A percentile compares a stretch with the other conserved stretches of the same genome.
Conservation (phyloP, 1,140 invertebrate genomes). For the Matsumurasca onukii region DNA sequence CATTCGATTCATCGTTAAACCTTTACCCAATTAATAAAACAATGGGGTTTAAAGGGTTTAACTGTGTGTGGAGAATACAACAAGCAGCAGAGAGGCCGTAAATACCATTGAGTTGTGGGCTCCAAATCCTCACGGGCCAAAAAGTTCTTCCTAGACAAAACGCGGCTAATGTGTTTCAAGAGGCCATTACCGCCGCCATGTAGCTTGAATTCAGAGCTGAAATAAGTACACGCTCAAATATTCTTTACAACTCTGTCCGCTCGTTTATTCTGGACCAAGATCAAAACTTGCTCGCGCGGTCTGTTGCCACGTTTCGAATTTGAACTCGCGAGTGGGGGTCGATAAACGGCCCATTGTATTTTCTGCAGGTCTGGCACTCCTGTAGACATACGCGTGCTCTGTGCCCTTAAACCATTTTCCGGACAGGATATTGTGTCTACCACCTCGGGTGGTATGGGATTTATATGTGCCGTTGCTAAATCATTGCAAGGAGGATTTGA, state of each 20-base stretch:
- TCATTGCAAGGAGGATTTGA: too few relatives aligned
- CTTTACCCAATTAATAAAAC: neutral
- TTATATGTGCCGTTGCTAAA: too few relatives aligned
- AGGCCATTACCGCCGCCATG: neutral
- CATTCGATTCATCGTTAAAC: too few relatives aligned
- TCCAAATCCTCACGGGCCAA: neutral
- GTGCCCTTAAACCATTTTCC: too few relatives aligned
- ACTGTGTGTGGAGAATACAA: neutral
- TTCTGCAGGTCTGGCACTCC: too few relatives aligned
- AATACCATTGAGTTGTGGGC: neutral
- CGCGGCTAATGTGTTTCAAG: neutral
- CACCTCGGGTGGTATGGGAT: too few relatives aligned
- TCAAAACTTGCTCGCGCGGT: neutral
- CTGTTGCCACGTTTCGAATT: neutral
- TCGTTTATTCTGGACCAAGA: neutral
- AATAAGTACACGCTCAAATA: neutral
- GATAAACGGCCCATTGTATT: too few relatives aligned
- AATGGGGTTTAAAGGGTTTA: neutral
- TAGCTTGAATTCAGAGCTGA: neutral
- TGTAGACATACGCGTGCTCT: too few relatives aligned
- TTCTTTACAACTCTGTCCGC: neutral
- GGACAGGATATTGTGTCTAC: too few relatives aligned
- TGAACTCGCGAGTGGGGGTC: neutral
- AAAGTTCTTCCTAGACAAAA: neutral
- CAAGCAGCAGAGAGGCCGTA: neutral